Percentiles rank a stretch among this genome's conserved stretches.
Conservation (phyloP, 2,797 vertebrate genomes). For the Rachycentron canadum region DNA sequence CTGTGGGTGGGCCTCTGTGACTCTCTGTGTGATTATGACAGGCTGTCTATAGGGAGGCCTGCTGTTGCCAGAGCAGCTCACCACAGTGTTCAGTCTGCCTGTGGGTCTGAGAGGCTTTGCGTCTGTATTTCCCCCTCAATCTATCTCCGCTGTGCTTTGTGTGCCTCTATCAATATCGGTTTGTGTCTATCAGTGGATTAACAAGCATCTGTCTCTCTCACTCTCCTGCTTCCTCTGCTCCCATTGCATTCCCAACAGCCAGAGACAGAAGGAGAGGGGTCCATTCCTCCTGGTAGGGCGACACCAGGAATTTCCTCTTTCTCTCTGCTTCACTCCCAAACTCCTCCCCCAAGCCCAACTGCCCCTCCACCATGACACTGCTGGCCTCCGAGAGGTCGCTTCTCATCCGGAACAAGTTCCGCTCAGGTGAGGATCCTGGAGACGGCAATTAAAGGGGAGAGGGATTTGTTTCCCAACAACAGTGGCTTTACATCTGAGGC, state of each 20-base stretch:
- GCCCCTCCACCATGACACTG: constrained; percentile 86
- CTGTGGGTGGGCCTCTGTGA: constrained; percentile 68
- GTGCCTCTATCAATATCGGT: constrained; percentile 68
- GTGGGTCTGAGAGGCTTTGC: constrained; percentile 58
- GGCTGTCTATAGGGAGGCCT: constrained; percentile 70
- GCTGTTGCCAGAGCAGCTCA: constrained; percentile 61
- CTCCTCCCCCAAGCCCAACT: constrained; percentile 56
- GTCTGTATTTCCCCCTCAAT: constrained; percentile 64
- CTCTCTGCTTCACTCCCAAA: constrained; percentile 58
- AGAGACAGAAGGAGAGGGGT: constrained; percentile 72
- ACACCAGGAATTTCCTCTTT: constrained; percentile 73
- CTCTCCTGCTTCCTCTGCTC: constrained; percentile 44
- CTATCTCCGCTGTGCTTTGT: constrained; percentile 57
- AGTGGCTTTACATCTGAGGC: constrained; percentile 23
- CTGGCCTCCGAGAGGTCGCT: constrained; percentile 92
- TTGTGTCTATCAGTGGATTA: constrained; percentile 72
- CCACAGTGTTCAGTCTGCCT: constrained; percentile 54
- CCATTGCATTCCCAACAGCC: constrained; percentile 38
- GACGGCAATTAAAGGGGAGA: constrained; percentile 29
- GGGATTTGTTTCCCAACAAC: constrained; percentile 18
- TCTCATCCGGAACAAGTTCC: constrained; percentile 94
- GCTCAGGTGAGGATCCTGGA: constrained; percentile 88
- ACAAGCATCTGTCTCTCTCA: constrained; percentile 69
- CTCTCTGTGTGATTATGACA: constrained; percentile 73
- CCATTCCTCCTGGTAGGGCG: constrained; percentile 73